Conservation (phyloP, 2,113 vertebrate genomes). For the Myxocyprinus asiaticus region DNA sequence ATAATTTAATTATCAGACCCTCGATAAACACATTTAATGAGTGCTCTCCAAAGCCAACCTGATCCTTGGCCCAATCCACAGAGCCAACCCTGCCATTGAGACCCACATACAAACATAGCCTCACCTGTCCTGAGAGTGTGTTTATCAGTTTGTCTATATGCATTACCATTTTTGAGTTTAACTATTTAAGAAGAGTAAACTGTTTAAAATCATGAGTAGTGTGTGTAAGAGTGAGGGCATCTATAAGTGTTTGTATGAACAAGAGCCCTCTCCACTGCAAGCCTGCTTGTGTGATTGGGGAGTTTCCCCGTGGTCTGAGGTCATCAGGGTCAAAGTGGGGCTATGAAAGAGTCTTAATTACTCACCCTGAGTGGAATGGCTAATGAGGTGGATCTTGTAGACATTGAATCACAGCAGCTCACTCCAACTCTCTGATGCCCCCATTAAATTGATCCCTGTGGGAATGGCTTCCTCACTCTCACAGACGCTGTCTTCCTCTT, state of each 20-base stretch:
- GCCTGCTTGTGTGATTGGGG: conserved; percentile 11
- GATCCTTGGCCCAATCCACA: conserved; percentile 63
- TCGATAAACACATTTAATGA: conserved; percentile 68
- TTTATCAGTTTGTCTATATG: too few relatives aligned
- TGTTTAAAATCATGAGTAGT: neutral
- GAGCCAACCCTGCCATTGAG: conserved; percentile 22
- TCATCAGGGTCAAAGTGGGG: conserved; percentile 52
- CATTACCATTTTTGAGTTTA: too few relatives aligned
- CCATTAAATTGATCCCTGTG: conserved; percentile 40
- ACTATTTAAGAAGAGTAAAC: too few relatives aligned
- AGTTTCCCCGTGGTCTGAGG: conserved; percentile 18
- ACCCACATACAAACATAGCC: too few relatives aligned
- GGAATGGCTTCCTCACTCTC: conserved; percentile 24
- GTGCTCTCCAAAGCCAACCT: conserved; percentile 72
- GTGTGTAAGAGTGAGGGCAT: neutral
- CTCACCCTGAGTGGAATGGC: conserved; percentile 43
- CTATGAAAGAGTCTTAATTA: conserved; percentile 63
- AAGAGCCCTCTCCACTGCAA: neutral
- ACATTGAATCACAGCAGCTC: conserved; percentile 18
- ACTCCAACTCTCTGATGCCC: conserved; percentile 11
- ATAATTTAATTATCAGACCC: conserved; percentile 74
- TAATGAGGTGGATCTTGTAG: conserved; percentile 21
- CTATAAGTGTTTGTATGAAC: neutral
- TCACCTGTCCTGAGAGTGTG: too few relatives aligned
- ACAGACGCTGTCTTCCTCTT: conserved; percentile 34